These are phyloP conservation scores for Aleiodes leptofemur DNA, from an alignment of 2,888 invertebrate genomes.

Conservation along the genomic window DNA sequence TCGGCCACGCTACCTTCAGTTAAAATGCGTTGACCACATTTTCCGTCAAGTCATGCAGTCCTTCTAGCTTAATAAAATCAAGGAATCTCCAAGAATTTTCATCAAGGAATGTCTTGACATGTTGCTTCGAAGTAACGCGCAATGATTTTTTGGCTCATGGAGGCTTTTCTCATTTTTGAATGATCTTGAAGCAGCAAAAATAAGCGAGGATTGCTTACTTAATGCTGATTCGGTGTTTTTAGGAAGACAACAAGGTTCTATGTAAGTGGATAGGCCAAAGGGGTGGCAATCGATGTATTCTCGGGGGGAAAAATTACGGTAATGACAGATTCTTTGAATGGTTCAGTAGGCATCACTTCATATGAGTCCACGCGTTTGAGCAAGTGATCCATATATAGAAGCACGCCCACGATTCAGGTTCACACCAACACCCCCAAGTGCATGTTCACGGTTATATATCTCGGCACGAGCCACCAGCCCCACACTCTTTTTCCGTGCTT, in stretches of 20 bases:
- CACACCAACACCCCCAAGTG: slow-evolving; percentile 67
- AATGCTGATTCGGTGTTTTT: too few species aligned
- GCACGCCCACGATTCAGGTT: slow-evolving; percentile 62
- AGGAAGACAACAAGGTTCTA: too few species aligned
- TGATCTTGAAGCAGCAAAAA: slow-evolving; percentile 21
- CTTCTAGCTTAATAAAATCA: not conserved
- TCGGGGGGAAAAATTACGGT: slow-evolving; percentile 38
- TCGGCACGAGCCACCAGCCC: slow-evolving; percentile 63
- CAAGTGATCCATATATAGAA: slow-evolving; percentile 73
- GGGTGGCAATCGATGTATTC: not conserved
- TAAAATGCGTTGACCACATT: not conserved
- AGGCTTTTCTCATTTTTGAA: not conserved
- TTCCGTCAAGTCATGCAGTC: not conserved
- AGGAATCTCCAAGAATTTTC: not conserved
- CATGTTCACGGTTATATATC: slow-evolving; percentile 73
- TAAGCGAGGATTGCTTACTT: not conserved
- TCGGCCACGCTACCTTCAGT: slow-evolving; percentile 70
- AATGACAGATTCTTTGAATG: slow-evolving; percentile 3
- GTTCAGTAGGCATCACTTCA: slow-evolving; percentile 18
- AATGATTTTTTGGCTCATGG: slow-evolving; percentile 7
- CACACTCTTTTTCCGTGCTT: slow-evolving; percentile 73
- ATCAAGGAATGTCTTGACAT: slow-evolving; percentile 1
- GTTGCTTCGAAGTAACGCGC: not conserved
- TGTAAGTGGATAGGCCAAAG: too few species aligned
- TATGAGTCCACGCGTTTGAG: slow-evolving; percentile 49